Base-by-base conservation (phyloP, 2,888 invertebrate genomes). In the Caenorhabditis uteleia region DNA sequence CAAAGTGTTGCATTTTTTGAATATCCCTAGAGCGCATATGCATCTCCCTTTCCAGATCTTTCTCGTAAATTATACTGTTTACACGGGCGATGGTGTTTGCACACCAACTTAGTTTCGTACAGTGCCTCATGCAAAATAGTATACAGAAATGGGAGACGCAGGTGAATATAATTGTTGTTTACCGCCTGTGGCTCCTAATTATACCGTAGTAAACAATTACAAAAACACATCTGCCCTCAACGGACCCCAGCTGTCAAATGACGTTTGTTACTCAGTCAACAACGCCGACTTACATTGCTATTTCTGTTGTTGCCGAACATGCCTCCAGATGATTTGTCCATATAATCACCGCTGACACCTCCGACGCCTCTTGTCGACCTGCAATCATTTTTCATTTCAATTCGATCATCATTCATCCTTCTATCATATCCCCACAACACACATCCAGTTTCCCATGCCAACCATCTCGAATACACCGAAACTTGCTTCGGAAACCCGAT, bases 321-420 rank as follows among this genome's bases (percentile, higher is more conserved):
- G 26, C 70, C 59, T 18, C 73, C 70, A 3, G 54, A 56, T 4
- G 64, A 57, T 21, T 75, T 75, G 55, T 75, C 73, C 56, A 70
- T 61, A 36, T 66, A 74, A 49, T 77, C 77, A 3, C 71, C 70
- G 21, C 77, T 73, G 60, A 77, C 70, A 31, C 78, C 78, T n/a
- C 78, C 78, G 46, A 78, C 78, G 27, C 77, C 77, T 60, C 72
- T 62, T 14, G 75, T 77, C 7, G 75, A 75, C 77, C 77, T 76
- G 62, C 39, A 75, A 65, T 49, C 31, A 29, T 10, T 14, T 29
- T 29, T 29, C 31, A 29, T 14, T 10, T 29, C 14, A 14, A 10
- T 29, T 29, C 8, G 14, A 29, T 29, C 31, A 29, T 14, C 14
- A 10, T 14, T 29, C 31, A 10, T 29, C 31, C 31, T 29, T 14